Evolutionary conservation across 2,797 vertebrate genomes (phyloP).

Genomic region (Paguma larvata): DNA sequence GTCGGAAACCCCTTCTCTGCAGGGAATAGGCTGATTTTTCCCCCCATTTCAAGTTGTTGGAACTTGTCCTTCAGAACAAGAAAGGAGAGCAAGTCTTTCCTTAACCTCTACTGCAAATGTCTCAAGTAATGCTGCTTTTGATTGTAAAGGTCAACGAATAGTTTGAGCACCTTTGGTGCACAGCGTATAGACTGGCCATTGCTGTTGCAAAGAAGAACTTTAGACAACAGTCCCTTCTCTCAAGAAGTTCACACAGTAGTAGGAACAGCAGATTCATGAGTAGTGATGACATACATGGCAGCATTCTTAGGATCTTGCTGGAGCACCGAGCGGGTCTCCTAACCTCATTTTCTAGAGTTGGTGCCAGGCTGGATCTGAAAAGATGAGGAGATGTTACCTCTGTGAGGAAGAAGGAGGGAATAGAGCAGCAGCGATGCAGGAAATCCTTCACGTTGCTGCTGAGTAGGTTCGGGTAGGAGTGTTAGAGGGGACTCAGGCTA

Average conservation of each 20-base stretch:
- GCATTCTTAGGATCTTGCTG: neutral
- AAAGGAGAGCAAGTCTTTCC: neutral
- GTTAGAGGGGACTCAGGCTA: neutral
- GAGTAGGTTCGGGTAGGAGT: neutral
- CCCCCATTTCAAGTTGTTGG: neutral
- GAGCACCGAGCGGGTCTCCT: too few species aligned
- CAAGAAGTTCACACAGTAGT: neutral
- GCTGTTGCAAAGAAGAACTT: constrained; percentile 1
- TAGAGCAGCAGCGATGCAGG: neutral
- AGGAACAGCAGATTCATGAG: neutral
- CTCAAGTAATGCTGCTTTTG: neutral
- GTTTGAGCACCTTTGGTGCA: neutral
- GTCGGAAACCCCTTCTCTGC: neutral
- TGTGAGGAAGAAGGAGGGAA: neutral
- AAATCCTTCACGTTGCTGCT: neutral
- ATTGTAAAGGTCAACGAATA: neutral
- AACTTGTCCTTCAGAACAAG: constrained; percentile 16
- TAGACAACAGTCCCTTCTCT: neutral
- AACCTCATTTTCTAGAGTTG: neutral
- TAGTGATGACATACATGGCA: neutral
- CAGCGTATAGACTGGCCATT: neutral
- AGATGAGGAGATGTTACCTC: neutral
- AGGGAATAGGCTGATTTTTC: neutral
- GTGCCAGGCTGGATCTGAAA: neutral
- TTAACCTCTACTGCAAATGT: neutral